Percentiles rank a stretch among this genome's conserved stretches.
These are phyloP conservation scores for Chaenocephalus aceratus DNA, from an alignment of 2,113 vertebrate species.

Conservation along the genomic window DNA sequence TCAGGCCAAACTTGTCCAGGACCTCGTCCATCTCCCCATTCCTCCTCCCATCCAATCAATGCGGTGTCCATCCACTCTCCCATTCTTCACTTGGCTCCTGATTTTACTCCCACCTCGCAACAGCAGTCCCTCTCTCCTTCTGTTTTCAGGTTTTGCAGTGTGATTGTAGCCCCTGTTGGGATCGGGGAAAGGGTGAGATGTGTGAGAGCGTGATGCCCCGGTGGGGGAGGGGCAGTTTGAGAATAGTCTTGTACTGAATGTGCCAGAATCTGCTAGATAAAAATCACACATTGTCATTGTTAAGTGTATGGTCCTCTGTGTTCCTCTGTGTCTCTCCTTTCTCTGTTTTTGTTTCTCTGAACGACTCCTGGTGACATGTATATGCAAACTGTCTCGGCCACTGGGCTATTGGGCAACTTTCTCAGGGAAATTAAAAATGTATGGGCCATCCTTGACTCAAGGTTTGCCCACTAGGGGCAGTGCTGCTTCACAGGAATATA, in stretches of 20 bases:
- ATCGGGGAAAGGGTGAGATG: conserved; percentile 40
- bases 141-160: conserved; percentile 8
- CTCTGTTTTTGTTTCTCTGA: conserved; percentile 10
- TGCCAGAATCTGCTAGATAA: conserved; percentile 39
- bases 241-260: conserved; percentile 44
- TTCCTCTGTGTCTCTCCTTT: conserved; percentile 7
- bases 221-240: conserved; percentile 33
- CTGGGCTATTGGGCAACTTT: conserved; percentile 4
- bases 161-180: conserved; percentile 42
- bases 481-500: conserved; percentile 61
- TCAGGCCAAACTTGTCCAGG: conserved; percentile 70
- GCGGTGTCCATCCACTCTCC: conserved; percentile 20
- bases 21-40: conserved; percentile 44
- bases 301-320: conserved; percentile 24
- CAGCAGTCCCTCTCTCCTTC: conserved; percentile 4
- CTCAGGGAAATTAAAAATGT: conserved; percentile 4
- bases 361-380: conserved; percentile 35
- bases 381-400: conserved; percentile 25
- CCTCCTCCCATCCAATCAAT: conserved; percentile 37
- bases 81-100: conserved; percentile 38
- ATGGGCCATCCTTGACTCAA: not conserved
- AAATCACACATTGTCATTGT: conserved; percentile 42
- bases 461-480: conserved; percentile 71
- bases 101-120: conserved; percentile 42
- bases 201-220: conserved; percentile 35